Conservation (phyloP, 2,888 invertebrate genomes). For the Aspidiotus destructor region DNA sequence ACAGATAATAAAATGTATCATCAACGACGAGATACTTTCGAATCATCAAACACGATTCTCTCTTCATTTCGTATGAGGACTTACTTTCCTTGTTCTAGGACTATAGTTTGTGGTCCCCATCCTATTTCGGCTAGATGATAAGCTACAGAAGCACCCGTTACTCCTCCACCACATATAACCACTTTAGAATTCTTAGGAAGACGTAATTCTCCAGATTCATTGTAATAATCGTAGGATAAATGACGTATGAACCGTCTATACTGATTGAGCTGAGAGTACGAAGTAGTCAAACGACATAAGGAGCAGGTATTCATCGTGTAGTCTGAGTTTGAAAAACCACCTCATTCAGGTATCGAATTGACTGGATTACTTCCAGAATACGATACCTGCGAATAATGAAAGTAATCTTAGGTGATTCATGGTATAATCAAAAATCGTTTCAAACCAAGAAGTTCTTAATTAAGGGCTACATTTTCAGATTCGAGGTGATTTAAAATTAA, state of each 20-base stretch:
- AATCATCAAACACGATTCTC: too few relatives aligned
- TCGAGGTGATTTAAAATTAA: too few relatives aligned
- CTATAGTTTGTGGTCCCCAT: slow-evolving; percentile 68
- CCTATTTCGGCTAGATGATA: slow-evolving; percentile 77
- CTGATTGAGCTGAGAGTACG: not conserved
- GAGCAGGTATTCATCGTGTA: not conserved
- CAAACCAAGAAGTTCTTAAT: too few relatives aligned
- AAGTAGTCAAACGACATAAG: not conserved
- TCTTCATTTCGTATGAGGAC: not conserved
- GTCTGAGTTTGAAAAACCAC: too few relatives aligned
- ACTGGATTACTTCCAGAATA: too few relatives aligned
- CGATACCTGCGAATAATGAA: too few relatives aligned
- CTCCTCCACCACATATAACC: slow-evolving; percentile 84
- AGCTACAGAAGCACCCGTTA: slow-evolving; percentile 84
- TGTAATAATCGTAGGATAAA: slow-evolving; percentile 9
- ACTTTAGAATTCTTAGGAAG: slow-evolving; percentile 46
- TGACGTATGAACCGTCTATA: not conserved
- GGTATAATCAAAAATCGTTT: too few relatives aligned
- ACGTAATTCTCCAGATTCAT: slow-evolving; percentile 12
- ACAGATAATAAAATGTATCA: not conserved
- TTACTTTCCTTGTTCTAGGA: slow-evolving; percentile 77
- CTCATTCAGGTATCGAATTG: too few relatives aligned
- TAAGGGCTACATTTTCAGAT: too few relatives aligned
- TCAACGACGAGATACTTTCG: too few relatives aligned
- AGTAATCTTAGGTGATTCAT: too few relatives aligned